Evolutionary conservation across 1,140 invertebrate genomes (phyloP), one percentile per base, ranked within the genome.

Genomic region (Nymphalis io): DNA sequence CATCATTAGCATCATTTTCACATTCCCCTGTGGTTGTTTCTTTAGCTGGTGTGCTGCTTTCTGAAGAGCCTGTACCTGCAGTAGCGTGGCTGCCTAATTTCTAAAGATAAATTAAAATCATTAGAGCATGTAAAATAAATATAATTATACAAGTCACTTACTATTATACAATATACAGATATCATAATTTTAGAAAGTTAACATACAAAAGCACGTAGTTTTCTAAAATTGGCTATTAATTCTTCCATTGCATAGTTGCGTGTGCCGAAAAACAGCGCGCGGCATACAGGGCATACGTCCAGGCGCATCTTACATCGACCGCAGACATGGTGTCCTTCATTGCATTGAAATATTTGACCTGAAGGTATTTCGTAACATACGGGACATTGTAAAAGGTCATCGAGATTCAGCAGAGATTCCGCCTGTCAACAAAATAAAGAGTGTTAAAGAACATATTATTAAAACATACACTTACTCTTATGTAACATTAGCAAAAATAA

Each of bases 321-420:
- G 79, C 92, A 93, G 12, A 92, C 87, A 83, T 91, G 86, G 65
- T 93, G 92, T 1, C 92, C 92, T 64, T 92, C 87, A 73, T 91
- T 87, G 73, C 92, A 93, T 78, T 92, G 90, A 72, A 88, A 90
- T 64, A 92, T 91, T 51, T 89, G 86, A 16, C 87, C 88, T 3
- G 81, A 63, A 39, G 89, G 88, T 55, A 92, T 85, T 65, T 92
- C 90, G 69, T 92, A 90, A 70, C 92, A 92, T 33, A 93, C 88
- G 44, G 92, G 92, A 70, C 92, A 93, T 80, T 92, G 89, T 46
- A 93, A 61, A 33, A 91, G 64, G 55, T 92, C 87, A 76, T 92
- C 91, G 27, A 92, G 77, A 60, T 92, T 87, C 53, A 89, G 78
- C 55, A 87, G 69, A 71, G 81, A 79, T 69, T 90, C 89, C 10